Evolutionary conservation across 2,888 invertebrate genomes (phyloP).

Genomic region (Calameuta filiformis): DNA sequence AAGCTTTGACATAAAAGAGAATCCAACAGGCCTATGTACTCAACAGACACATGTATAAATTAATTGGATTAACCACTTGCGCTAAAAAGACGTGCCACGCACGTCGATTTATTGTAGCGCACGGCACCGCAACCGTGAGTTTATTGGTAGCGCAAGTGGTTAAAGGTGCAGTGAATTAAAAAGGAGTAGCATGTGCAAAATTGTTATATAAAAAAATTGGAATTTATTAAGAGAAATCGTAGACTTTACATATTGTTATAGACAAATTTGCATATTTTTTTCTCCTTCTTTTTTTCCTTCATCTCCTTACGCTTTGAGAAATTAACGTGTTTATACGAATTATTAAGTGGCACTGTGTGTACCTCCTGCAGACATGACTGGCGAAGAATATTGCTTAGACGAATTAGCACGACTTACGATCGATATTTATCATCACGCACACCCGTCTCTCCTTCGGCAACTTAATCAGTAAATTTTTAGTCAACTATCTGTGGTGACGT

Average conservation of each 20-base stretch:
- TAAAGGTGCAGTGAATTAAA: neutral
- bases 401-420: neutral
- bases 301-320: neutral
- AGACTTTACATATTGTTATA: neutral
- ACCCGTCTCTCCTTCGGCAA: neutral
- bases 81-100: too few species aligned
- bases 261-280: neutral
- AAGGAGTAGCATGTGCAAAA: neutral
- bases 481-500: neutral
- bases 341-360: neutral
- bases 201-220: conserved; percentile 20
- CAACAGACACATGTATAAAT: neutral
- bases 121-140: too few species aligned
- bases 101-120: too few species aligned
- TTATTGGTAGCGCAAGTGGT: too few species aligned
- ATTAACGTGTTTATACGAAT: neutral
- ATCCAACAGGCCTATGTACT: neutral
- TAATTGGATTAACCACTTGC: neutral
- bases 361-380: neutral
- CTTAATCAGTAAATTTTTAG: neutral
- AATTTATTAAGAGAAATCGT: conserved; percentile 16
- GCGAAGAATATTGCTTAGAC: neutral
- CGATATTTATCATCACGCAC: neutral
- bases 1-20: neutral
- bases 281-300: neutral